These are phyloP conservation scores for Drosophila limbata DNA, from an alignment of 2,888 invertebrate genomes.

Conservation along the genomic window DNA sequence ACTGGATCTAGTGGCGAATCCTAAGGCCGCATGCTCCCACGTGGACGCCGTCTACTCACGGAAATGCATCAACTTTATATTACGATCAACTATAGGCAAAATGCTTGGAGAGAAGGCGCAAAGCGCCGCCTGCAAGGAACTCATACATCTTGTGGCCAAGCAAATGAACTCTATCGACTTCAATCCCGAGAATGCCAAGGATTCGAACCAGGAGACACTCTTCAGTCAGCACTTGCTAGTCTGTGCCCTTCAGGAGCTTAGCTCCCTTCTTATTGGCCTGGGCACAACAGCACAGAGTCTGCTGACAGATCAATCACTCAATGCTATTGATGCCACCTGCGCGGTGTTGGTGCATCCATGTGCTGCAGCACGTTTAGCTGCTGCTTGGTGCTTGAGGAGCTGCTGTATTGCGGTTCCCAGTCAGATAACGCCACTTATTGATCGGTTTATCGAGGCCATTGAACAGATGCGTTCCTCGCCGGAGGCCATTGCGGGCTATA, in stretches of 20 bases:
- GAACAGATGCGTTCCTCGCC: constrained; percentile 96
- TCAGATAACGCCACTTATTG: constrained; percentile 96
- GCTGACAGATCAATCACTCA: constrained; percentile 94
- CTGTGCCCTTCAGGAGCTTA: constrained; percentile 96
- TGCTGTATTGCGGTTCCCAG: constrained; percentile 97
- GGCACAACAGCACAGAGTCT: constrained; percentile 98
- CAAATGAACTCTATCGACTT: constrained; percentile 98
- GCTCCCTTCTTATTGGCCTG: constrained; percentile 94
- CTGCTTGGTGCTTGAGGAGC: constrained; percentile 96
- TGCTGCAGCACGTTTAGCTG: constrained; percentile 95
- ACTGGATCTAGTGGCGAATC: constrained; percentile 96
- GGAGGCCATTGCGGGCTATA: constrained; percentile 95
- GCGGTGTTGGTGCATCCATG: constrained; percentile 96
- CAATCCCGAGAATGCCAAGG: constrained; percentile 96
- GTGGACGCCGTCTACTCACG: constrained; percentile 99
- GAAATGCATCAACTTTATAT: constrained; percentile 98
- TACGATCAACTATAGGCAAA: constrained; percentile 95
- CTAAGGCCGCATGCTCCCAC: constrained; percentile 97
- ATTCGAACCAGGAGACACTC: constrained; percentile 94
- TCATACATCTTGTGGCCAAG: constrained; percentile 95
- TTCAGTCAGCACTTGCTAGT: constrained; percentile 96
- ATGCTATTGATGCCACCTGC: constrained; percentile 88
- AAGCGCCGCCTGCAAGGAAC: constrained; percentile 96
- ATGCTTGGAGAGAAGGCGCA: constrained; percentile 99
- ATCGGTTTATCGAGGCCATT: constrained; percentile 94